Base-by-base conservation (phyloP, 2,888 invertebrate species). In the Chromoteleia sp. region DNA sequence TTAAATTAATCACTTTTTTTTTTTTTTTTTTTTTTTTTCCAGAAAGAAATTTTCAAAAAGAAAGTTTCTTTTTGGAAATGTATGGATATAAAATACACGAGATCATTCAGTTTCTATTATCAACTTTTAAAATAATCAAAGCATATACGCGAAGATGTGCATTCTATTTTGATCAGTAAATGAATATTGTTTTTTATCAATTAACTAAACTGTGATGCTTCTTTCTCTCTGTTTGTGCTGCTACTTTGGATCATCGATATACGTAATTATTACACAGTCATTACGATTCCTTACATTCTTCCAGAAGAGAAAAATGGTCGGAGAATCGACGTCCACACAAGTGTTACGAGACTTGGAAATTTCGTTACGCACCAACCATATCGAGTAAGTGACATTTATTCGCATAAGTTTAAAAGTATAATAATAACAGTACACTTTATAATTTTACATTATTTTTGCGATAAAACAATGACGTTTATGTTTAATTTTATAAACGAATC, bases 271-370 rank as follows among this genome's bases (percentile, higher is more conserved):
- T 89, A 88, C 87, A 90, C 88, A 91, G 90, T 87, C 90, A 88
- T 91, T 91, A 91, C 89, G 89, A 90, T 90, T 92, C 91, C 92
- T 92, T 92, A 92, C 92, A 89, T 92, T 93, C 92, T 95, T 95
- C 81, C 95, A 98, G 98, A 98, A 98, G 95, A 94, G 98, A 91
- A 98, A 98, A 94, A 97, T 98, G 95, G 96, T 98, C 82, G 97
- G 98, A 78, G 98, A 98, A 92, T 97, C 98, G 59, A 99, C 99
- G 81, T 99, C 99, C 73, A 99, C 99, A 50, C 98, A 99, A 94
- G 98, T 99, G 87, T 94, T 99, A 83, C 95, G 99, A 89, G 99
- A 99, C 94, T 94, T 99, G 92, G 99, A 99, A 94, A 99, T 99
- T 91, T 99, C 99, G 50, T 93, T 99, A 88, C 95, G 99, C 89